Evolutionary conservation across 1,140 invertebrate genomes (phyloP), one percentile per base, ranked within the genome.

Genomic region (Caenorhabditis elegans): DNA sequence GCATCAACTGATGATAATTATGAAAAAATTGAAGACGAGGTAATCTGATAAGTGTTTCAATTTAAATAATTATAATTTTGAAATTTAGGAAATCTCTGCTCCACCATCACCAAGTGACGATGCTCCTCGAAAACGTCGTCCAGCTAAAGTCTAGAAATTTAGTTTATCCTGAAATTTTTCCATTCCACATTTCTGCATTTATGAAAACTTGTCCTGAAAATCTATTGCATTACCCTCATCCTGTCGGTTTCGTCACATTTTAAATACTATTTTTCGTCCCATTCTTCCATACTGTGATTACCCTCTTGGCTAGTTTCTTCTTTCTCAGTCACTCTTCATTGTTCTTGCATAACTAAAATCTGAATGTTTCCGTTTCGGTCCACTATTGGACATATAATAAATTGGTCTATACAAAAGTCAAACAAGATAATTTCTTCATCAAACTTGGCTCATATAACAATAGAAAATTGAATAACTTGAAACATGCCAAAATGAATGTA

Each of bases 1-100:
- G 31, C 60, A 24, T 70, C 60, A 22, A 70, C 60, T 10, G 60
- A 70, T 39, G 60, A 70, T 3, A 70, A 70, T 28, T 70, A 70
- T 39, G 60, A 70, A 22, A 70, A 70, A 39, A 70, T 70, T 39
- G 60, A 24, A 5, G 60, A 70, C 22, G 60, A 70, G 34, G 60
- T 70, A 39, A 34, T 34, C 17, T 2, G 3, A 17, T 65, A 17
- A 1, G 22, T 39, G 22, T 13, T 13, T 43, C 39, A 43, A 43
- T 43, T 43, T 43, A 34, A 39, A 3, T 17, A 22, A 17, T 19
- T 28, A 0, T n/a, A 39, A 70, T 39, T 39, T 31, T 31, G 19
- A 31, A 17, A 31, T 60, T 39, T 22, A 70, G 60, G 60, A 70
- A 39, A 39, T 70, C 22, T 70, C 60, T 39, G 60, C 60, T 3